Conservation (phyloP, 2,888 invertebrate species). For the Cheilosia soror region DNA sequence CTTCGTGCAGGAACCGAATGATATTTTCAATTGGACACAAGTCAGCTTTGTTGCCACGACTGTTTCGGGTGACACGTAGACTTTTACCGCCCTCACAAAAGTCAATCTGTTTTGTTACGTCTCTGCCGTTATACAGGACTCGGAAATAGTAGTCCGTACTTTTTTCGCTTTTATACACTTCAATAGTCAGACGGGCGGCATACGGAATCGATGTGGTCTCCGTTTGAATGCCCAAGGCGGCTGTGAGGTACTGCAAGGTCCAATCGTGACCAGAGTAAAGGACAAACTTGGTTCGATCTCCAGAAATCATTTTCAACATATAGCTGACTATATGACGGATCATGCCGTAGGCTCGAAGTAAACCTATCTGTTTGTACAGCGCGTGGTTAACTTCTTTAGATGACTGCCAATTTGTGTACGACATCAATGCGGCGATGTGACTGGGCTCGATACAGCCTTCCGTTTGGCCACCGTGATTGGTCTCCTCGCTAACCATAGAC, state of each 20-base stretch:
- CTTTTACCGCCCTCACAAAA: slow-evolving; percentile 89
- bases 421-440: slow-evolving; percentile 91
- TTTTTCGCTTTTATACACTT: slow-evolving; percentile 91
- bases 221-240: slow-evolving; percentile 88
- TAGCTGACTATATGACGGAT: slow-evolving; percentile 92
- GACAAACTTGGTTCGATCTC: slow-evolving; percentile 89
- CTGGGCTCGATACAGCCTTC: slow-evolving; percentile 87
- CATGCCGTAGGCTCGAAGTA: slow-evolving; percentile 92
- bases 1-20: slow-evolving; percentile 93
- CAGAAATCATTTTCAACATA: slow-evolving; percentile 92
- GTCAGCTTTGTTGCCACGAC: slow-evolving; percentile 85
- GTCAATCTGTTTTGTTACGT: slow-evolving; percentile 91
- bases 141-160: slow-evolving; percentile 90
- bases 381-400: slow-evolving; percentile 86
- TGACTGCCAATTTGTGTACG: slow-evolving; percentile 92
- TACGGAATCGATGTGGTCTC: slow-evolving; percentile 89
- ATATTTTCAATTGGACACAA: slow-evolving; percentile 95
- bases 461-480: slow-evolving; percentile 63
- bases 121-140: slow-evolving; percentile 93
- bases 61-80: slow-evolving; percentile 85
- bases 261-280: slow-evolving; percentile 96
- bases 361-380: slow-evolving; percentile 87
- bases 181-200: slow-evolving; percentile 94
- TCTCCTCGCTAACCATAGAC: slow-evolving; percentile 78
- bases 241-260: slow-evolving; percentile 92